Base-by-base conservation (phyloP, 2,888 invertebrate genomes). In the Diplazon laetatorius region DNA sequence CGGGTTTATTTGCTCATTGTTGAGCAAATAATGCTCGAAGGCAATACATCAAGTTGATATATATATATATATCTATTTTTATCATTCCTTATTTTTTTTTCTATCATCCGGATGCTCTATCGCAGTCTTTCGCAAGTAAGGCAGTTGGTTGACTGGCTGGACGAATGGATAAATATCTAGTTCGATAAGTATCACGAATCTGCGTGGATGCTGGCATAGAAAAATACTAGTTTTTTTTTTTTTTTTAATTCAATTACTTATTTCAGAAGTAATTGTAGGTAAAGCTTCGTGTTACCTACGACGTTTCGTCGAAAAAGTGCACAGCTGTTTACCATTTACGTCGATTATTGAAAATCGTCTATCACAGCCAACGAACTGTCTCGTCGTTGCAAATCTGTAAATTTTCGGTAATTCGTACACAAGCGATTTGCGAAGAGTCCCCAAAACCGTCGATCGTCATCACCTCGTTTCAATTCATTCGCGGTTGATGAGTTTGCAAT, bases 71-170 rank as follows among this genome's bases (percentile, higher is more conserved):
- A 25, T 9, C 39, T 62, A 65, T 57, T 22, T 25, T 66, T 59
- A 25, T 35, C 62, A n/a, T 42, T 42, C n/a, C n/a, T n/a, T n/a
- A 60, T 50, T 66, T 59, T 25, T 18, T 71, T 42, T 42, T 42
- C 12, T 42, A 4, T n/a, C 50, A 42, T 14, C 22, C 16, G 50
- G 35, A 62, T 18, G 37, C 63, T 68, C 68, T 68, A 72, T 77
- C 70, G 78, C 46, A 71, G 71, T 63, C 78, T 78, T 52, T 74
- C 60, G 60, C 60, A 57, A 60, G 77, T 48, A 63, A 75, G 70
- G 75, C 73, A 70, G 69, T 74, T 80, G 70, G 65, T 76, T 80
- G 65, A 76, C 74, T 80, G 75, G 75, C 75, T 68, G 60, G 66
- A 75, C 60, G 66, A 55, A 68, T 62, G 18, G 59, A 69, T 35